Evolutionary conservation across 1,140 invertebrate genomes (phyloP).

Genomic region (Drosophila simulans): DNA sequence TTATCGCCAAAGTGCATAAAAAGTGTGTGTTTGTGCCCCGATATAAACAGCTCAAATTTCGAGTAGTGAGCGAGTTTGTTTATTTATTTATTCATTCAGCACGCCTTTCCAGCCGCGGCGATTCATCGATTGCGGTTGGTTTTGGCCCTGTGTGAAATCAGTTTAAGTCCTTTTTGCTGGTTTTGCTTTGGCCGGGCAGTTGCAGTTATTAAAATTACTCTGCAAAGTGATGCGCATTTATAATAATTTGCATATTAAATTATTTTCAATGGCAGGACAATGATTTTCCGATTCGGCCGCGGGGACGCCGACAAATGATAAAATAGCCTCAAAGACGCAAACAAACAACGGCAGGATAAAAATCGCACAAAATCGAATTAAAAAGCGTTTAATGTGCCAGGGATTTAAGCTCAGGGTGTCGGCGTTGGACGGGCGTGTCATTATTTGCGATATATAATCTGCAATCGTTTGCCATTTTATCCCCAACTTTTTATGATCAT

Average conservation of each 20-base stretch:
- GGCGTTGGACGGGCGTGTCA: slow-evolving; percentile 16
- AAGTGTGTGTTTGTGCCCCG: slow-evolving; percentile 23
- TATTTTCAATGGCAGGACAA: slow-evolving; percentile 71
- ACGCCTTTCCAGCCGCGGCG: slow-evolving; percentile 15
- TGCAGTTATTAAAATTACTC: slow-evolving; percentile 76
- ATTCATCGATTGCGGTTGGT: slow-evolving; percentile 55
- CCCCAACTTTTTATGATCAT: slow-evolving; percentile 53
- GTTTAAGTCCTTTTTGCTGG: slow-evolving; percentile 61
- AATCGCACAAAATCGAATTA: slow-evolving; percentile 71
- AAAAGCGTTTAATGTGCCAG: slow-evolving; percentile 78
- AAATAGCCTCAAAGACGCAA: slow-evolving; percentile 42
- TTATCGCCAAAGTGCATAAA: slow-evolving; percentile 48
- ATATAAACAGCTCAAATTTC: slow-evolving; percentile 50
- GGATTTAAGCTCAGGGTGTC: slow-evolving; percentile 43
- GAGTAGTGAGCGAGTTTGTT: slow-evolving; percentile 19
- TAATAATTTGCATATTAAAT: slow-evolving; percentile 82
- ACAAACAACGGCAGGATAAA: slow-evolving; percentile 58
- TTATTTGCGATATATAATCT: slow-evolving; percentile 68
- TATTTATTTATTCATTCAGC: slow-evolving; percentile 59
- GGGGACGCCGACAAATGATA: slow-evolving; percentile 25
- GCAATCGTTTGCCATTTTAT: slow-evolving; percentile 61
- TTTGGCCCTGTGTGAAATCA: slow-evolving; percentile 66
- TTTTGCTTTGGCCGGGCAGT: slow-evolving; percentile 50
- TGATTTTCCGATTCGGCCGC: slow-evolving; percentile 59
- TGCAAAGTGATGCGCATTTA: slow-evolving; percentile 72